Conservation (phyloP, 2,797 vertebrate genomes). For the Dryobates pubescens region DNA sequence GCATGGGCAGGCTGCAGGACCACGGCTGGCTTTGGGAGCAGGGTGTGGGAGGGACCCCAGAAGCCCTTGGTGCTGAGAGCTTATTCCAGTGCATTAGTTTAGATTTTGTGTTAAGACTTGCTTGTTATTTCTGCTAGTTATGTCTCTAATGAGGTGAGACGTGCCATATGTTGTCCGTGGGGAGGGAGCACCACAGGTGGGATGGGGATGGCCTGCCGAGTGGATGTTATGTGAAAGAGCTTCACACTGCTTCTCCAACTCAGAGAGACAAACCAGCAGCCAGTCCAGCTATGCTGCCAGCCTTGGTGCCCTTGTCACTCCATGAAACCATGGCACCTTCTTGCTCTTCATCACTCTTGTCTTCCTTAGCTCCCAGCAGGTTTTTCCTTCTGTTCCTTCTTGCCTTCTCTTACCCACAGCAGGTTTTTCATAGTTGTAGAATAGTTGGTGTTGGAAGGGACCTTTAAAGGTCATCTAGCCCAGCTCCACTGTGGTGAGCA, state of each 20-base stretch:
- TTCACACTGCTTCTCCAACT: not conserved
- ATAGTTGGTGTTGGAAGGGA: no score
- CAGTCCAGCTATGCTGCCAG: rapidly evolving
- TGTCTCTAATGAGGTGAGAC: slow-evolving; percentile 68
- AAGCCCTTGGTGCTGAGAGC: not conserved
- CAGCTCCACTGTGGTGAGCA: no score
- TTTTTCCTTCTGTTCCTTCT: not conserved
- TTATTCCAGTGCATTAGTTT: not conserved
- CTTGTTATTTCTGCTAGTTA: slow-evolving; percentile 67
- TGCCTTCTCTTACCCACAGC: not conserved
- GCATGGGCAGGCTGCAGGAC: rapidly evolving
- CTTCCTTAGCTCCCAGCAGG: not conserved
- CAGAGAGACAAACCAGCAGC: not conserved
- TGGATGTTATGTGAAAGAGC: not conserved
- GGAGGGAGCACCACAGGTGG: slow-evolving; percentile 42
- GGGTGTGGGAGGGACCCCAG: not conserved
- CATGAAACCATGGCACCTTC: not conserved
- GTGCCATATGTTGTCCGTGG: slow-evolving; percentile 58
- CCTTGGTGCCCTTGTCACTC: not conserved
- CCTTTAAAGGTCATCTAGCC: no score
- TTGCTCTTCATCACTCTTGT: not conserved
- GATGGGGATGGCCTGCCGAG: not conserved
- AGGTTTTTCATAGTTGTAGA: not conserved
- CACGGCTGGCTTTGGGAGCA: not conserved
- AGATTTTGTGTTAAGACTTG: slow-evolving; percentile 8